A percentile compares a stretch with the other conserved stretches of the same genome.
Evolutionary conservation across 37 sponge, comb jelly and placozoan species (phyloP).

Genomic region (Amphimedon queenslandica): DNA sequence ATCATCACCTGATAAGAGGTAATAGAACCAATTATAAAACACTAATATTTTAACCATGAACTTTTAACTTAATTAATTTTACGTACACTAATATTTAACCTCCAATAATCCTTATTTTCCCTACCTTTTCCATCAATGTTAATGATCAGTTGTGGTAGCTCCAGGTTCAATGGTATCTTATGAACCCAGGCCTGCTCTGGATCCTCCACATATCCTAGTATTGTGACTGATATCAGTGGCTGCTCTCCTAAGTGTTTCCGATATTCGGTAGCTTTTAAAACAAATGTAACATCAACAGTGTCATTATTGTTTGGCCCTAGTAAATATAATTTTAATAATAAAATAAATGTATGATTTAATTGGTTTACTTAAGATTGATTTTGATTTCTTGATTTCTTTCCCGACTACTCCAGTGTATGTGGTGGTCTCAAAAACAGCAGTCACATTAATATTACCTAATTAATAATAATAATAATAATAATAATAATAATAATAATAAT

Average conservation of each 20-base stretch:
- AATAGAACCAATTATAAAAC: too few species aligned
- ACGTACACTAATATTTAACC: too few species aligned
- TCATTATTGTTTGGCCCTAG: too few species aligned
- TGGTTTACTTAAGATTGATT: too few species aligned
- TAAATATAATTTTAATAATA: too few species aligned
- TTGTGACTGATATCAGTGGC: conserved; percentile 18
- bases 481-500: too few species aligned
- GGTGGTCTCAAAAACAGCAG: conserved; percentile 6
- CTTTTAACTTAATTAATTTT: too few species aligned
- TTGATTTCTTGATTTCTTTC: conserved; percentile 1
- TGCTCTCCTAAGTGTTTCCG: conserved; percentile 19
- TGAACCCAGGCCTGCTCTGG: conserved; percentile 27
- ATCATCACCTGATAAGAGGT: background rate
- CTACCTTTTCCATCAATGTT: conserved; percentile 13
- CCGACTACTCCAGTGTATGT: conserved; percentile 36
- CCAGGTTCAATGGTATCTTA: conserved; percentile 10
- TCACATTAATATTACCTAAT: conserved; percentile 6
- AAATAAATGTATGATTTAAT: too few species aligned
- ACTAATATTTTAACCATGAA: too few species aligned
- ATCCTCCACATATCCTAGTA: conserved; percentile 24
- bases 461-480: too few species aligned
- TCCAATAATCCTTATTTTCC: too few species aligned
- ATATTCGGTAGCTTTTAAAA: conserved; percentile 16
- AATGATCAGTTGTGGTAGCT: conserved; percentile 8
- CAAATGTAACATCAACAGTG: too few species aligned